Evolutionary conservation across 2,888 invertebrate species (phyloP).

Genomic region (Balanococcus diminutus): DNA sequence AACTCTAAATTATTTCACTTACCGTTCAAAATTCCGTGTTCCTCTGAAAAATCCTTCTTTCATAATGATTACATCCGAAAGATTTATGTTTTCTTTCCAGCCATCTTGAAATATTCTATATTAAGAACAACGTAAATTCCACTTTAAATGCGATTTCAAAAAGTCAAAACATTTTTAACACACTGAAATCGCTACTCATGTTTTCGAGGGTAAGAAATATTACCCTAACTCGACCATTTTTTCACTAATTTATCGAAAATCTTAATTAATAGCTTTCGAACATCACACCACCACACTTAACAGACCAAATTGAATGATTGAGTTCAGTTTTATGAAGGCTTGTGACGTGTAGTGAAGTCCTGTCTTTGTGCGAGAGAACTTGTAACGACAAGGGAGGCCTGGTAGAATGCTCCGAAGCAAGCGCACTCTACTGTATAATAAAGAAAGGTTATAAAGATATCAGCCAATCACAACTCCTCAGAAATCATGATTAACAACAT

Average conservation of each 20-base stretch:
- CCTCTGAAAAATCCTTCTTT: conserved; percentile 48
- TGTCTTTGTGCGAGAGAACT: conserved; percentile 28
- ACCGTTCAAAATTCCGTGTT: conserved; percentile 56
- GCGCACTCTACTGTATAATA: not conserved
- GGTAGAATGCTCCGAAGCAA: not conserved
- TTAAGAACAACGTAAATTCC: conserved; percentile 48
- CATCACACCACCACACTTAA: conserved; percentile 45
- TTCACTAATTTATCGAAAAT: conserved; percentile 9
- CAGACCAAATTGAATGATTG: conserved; percentile 31
- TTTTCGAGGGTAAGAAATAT: not conserved
- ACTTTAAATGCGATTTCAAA: conserved; percentile 3
- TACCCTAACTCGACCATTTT: conserved; percentile 50
- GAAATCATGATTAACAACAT: too few relatives aligned
- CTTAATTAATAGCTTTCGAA: conserved; percentile 34
- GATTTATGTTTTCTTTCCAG: conserved; percentile 52
- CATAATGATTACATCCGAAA: conserved; percentile 55
- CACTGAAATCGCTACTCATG: not conserved
- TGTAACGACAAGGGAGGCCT: not conserved
- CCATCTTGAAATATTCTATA: conserved; percentile 55
- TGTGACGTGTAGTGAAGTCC: conserved; percentile 33
- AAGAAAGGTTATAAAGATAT: not conserved
- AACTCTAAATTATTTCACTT: not conserved
- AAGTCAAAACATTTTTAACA: conserved; percentile 44
- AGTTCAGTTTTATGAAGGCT: not conserved
- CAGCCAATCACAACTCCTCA: too few relatives aligned